Conservation (phyloP, 2,113 vertebrate species). For the Anarhynchus alexandrinus region DNA sequence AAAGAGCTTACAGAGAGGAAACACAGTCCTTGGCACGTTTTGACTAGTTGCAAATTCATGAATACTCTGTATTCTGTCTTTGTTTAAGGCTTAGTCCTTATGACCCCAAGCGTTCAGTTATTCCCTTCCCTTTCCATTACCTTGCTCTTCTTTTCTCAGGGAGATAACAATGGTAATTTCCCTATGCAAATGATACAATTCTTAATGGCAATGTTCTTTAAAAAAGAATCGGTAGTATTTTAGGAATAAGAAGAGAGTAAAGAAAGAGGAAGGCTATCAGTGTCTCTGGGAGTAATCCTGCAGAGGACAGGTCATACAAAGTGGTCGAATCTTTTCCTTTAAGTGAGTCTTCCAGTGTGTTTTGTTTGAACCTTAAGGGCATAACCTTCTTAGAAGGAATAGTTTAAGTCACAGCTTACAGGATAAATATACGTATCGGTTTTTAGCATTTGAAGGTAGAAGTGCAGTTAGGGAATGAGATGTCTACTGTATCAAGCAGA, state of each 20-base stretch:
- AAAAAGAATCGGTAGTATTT: background rate
- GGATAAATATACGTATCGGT: background rate
- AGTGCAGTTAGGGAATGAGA: background rate
- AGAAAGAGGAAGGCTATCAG: background rate
- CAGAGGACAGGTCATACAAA: background rate
- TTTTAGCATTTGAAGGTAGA: background rate
- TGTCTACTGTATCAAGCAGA: background rate
- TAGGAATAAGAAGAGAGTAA: background rate
- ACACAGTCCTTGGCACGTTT: background rate
- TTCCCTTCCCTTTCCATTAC: conserved; percentile 4
- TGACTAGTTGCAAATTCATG: conserved; percentile 32
- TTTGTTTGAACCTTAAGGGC: background rate
- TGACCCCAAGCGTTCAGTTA: background rate
- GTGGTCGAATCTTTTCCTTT: background rate
- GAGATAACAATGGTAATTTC: conserved; percentile 26
- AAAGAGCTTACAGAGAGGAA: conserved; percentile 24
- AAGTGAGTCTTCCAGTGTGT: background rate
- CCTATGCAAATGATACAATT: background rate
- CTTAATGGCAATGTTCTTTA: background rate
- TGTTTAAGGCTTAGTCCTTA: conserved; percentile 34
- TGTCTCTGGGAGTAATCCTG: background rate
- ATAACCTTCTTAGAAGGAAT: background rate
- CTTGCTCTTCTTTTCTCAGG: background rate
- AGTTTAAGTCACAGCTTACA: background rate
- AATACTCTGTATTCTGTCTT: conserved; percentile 30